These are phyloP conservation scores for Prosapia bicincta DNA, from an alignment of 2,888 invertebrate species.

Conservation along the genomic window DNA sequence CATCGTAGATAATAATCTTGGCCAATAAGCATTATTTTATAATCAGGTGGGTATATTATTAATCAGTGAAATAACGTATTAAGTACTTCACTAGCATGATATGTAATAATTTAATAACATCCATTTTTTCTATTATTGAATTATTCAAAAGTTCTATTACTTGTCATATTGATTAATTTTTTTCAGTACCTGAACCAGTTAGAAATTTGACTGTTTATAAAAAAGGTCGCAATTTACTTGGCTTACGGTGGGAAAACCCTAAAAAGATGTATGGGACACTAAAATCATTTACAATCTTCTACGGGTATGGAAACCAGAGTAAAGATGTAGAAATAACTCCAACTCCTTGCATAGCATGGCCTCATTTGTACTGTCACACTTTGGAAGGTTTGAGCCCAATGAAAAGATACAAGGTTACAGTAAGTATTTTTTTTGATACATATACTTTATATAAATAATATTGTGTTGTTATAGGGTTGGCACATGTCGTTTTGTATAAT, in stretches of 20 bases:
- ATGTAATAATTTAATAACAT: no score
- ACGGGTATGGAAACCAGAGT: neutral
- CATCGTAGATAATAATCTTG: no score
- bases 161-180: no score
- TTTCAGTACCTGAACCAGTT: constrained; percentile 8
- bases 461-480: no score
- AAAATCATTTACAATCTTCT: constrained; percentile 3
- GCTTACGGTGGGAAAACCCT: constrained; percentile 9
- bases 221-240: constrained; percentile 6
- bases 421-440: neutral
- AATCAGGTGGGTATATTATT: no score
- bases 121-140: no score
- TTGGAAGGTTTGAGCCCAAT: neutral
- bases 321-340: neutral
- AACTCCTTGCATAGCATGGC: constrained; percentile 7
- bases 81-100: no score
- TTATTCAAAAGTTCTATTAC: no score
- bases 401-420: constrained; percentile 1
- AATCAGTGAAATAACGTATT: no score
- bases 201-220: constrained; percentile 15
- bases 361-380: constrained; percentile 11
- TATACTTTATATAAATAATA: no score
- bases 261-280: neutral
- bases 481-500: no score
- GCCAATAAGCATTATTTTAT: no score